phyloP scores from a whole-genome alignment of 2,113 vertebrate species.

The Falco punctatus region DNA sequence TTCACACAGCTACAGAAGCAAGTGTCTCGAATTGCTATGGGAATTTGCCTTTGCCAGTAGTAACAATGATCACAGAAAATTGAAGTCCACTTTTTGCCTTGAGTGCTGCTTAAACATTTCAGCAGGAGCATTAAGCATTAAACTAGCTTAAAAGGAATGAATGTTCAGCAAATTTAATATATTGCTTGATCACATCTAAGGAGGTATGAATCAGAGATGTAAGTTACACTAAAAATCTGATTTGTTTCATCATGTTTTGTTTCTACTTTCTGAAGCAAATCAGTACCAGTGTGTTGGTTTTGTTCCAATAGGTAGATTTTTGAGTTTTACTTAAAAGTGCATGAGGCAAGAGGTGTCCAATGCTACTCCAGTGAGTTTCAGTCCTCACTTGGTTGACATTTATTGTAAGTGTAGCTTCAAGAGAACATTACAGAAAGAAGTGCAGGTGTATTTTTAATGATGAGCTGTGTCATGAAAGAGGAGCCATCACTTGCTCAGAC shows the following conservation, averaged over 20 bases:
- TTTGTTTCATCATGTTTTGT: not conserved
- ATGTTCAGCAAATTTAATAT: not conserved
- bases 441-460: not conserved
- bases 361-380: not conserved
- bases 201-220: not conserved
- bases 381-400: not conserved
- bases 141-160: not conserved
- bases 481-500: not conserved
- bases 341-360: not conserved
- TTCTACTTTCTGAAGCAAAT: not conserved
- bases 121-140: not conserved
- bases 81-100: not conserved
- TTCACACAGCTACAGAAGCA: not conserved
- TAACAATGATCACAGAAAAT: not conserved
- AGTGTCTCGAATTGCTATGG: not conserved
- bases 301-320: not conserved
- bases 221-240: not conserved
- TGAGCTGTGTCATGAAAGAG: not conserved
- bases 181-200: not conserved
- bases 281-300: not conserved
- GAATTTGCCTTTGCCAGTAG: not conserved
- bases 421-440: not conserved
- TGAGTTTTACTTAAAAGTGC: not conserved
- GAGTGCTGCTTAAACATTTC: not conserved
- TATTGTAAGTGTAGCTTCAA: not conserved